Conservation (phyloP, 2,888 invertebrate species). For the Machimus rusticus region DNA sequence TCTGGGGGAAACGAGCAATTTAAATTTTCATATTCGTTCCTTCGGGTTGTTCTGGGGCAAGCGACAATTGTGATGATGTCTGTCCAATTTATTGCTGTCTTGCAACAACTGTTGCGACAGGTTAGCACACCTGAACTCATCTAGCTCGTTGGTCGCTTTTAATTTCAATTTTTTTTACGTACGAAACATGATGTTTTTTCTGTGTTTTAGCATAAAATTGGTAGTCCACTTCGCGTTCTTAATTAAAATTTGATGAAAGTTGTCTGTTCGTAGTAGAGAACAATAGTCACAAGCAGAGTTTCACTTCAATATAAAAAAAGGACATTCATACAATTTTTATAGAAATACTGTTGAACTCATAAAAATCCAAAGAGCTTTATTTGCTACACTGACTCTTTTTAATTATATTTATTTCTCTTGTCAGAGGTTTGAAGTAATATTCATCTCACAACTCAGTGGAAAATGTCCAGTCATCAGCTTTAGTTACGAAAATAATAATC, state of each 20-base stretch:
- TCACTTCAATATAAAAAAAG: not conserved
- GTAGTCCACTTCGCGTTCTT: not conserved
- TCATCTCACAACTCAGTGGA: not conserved
- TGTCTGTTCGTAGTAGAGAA: not conserved
- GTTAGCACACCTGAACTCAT: not conserved
- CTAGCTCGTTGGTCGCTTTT: not conserved
- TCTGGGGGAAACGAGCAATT: not conserved
- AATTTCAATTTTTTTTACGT: not conserved
- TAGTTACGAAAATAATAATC: no score
- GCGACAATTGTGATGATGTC: not conserved
- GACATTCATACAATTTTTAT: not conserved
- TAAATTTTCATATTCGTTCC: not conserved
- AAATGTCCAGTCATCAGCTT: no score
- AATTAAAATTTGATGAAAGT: not conserved
- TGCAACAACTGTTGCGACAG: not conserved
- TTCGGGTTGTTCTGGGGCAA: not conserved
- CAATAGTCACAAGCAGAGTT: not conserved
- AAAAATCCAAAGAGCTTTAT: not conserved
- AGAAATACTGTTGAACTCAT: not conserved
- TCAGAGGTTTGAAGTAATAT: not conserved
- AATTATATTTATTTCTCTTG: not conserved
- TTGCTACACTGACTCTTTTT: not conserved
- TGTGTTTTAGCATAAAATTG: not conserved
- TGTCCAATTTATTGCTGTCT: not conserved
- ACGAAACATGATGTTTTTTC: not conserved